Percentiles rank a stretch among this genome's conserved stretches.
phyloP scores from a whole-genome alignment of 1,140 invertebrate genomes.

The Lordiphosa collinella region DNA sequence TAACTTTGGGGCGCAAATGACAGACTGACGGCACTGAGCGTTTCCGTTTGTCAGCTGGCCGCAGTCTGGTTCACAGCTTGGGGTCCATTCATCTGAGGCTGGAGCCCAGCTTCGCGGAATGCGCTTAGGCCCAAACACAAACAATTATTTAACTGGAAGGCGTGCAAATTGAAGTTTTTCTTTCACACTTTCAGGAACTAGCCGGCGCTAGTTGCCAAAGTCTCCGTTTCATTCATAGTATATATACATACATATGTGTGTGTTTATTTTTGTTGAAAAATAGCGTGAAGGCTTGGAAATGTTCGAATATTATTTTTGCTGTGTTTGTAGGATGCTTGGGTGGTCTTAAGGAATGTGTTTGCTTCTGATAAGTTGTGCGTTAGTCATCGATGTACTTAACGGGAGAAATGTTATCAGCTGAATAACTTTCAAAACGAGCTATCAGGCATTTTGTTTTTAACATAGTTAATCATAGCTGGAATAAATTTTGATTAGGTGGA shows the following conservation, averaged over 20 bases:
- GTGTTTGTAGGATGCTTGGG: slow-evolving; percentile 42
- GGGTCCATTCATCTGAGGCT: slow-evolving; percentile 56
- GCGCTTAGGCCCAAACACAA: slow-evolving; percentile 58
- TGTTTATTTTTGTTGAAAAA: slow-evolving; percentile 58
- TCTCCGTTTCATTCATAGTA: slow-evolving; percentile 36
- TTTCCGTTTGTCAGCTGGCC: slow-evolving; percentile 73
- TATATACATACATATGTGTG: slow-evolving; percentile 13
- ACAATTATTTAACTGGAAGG: slow-evolving; percentile 69
- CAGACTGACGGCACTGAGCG: slow-evolving; percentile 61
- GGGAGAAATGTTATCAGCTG: slow-evolving; percentile 18
- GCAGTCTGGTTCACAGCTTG: slow-evolving; percentile 52
- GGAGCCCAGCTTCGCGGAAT: slow-evolving; percentile 47
- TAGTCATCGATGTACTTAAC: slow-evolving; percentile 38
- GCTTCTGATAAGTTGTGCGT: slow-evolving; percentile 39
- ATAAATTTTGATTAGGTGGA: too few species aligned
- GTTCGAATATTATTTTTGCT: slow-evolving; percentile 19
- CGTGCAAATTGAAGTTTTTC: slow-evolving; percentile 52
- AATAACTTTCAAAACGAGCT: not conserved
- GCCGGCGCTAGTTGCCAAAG: slow-evolving; percentile 39
- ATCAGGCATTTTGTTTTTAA: not conserved
- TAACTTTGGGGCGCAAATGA: slow-evolving; percentile 67
- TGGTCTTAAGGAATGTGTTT: slow-evolving; percentile 49
- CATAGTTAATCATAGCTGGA: too few species aligned
- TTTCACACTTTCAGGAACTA: slow-evolving; percentile 46
- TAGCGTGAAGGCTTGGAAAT: slow-evolving; percentile 39